These are phyloP conservation scores for Eulemur coronatus DNA, from an alignment of 2,797 vertebrate genomes.

Conservation along the genomic window DNA sequence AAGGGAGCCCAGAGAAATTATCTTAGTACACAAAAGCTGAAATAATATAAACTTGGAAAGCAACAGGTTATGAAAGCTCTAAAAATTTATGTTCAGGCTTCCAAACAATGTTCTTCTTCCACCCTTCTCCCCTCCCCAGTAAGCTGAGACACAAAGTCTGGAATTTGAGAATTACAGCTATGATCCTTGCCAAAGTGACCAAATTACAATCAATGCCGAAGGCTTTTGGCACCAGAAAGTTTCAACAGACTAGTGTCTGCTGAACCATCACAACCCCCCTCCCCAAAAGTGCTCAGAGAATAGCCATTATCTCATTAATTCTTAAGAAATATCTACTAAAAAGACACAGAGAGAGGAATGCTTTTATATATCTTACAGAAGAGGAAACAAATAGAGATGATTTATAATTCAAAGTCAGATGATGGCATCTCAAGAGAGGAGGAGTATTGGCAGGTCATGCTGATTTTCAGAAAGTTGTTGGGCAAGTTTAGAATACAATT, in stretches of 20 bases:
- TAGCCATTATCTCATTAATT: constrained; percentile 60
- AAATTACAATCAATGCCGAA: constrained; percentile 59
- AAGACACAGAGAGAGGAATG: not conserved
- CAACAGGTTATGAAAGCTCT: constrained; percentile 69
- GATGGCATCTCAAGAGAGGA: constrained; percentile 18
- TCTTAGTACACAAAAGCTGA: constrained; percentile 64
- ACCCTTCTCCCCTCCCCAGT: constrained; percentile 27
- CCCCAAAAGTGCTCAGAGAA: not conserved
- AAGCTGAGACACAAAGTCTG: constrained; percentile 73
- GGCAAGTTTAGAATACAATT: constrained; percentile 24
- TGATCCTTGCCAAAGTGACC: constrained; percentile 59
- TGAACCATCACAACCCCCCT: not conserved
- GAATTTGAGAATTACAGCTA: constrained; percentile 52
- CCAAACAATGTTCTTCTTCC: constrained; percentile 54
- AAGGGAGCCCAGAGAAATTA: constrained; percentile 38
- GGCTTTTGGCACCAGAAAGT: constrained; percentile 59
- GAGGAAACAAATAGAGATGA: constrained; percentile 43
- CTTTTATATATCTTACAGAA: constrained; percentile 33
- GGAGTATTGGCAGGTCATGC: constrained; percentile 13
- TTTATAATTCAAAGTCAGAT: constrained; percentile 61
- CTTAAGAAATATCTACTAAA: constrained; percentile 56
- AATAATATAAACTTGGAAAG: constrained; percentile 74
- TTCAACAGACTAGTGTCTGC: constrained; percentile 59
- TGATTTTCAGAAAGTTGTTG: constrained; percentile 46
- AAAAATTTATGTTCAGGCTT: constrained; percentile 62